A percentile compares a stretch with the other conserved stretches of the same genome.
These are phyloP conservation scores for Arctopsyche grandis DNA, from an alignment of 1,140 invertebrate species.

Conservation along the genomic window DNA sequence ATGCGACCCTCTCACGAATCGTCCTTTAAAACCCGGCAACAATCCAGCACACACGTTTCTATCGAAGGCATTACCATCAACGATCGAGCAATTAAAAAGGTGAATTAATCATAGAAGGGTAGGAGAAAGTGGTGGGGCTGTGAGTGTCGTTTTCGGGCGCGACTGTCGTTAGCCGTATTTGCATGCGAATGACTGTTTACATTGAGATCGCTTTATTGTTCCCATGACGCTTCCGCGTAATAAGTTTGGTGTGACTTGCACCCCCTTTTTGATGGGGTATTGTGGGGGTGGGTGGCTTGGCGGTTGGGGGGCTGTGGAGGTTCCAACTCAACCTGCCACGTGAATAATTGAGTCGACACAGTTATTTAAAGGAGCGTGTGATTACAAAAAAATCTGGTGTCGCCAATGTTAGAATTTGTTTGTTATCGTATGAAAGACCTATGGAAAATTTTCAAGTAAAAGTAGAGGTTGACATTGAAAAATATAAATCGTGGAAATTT, in stretches of 20 bases:
- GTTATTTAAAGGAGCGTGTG: conserved; percentile 34
- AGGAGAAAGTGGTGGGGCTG: background rate
- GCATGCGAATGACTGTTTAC: conserved; percentile 54
- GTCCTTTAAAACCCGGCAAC: background rate
- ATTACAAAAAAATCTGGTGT: conserved; percentile 6
- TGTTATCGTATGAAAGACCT: too few relatives aligned
- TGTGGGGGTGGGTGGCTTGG: conserved; percentile 22
- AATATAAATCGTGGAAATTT: too few relatives aligned
- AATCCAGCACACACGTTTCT: too few relatives aligned
- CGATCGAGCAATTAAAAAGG: conserved; percentile 33
- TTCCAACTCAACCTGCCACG: conserved; percentile 40
- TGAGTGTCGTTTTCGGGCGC: conserved; percentile 24
- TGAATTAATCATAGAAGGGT: conserved; percentile 25
- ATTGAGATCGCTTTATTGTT: conserved; percentile 53
- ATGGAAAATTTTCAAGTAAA: too few relatives aligned
- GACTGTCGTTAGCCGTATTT: conserved; percentile 51
- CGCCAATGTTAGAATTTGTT: too few relatives aligned
- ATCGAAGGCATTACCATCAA: background rate
- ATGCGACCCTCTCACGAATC: background rate
- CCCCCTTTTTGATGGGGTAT: conserved; percentile 19
- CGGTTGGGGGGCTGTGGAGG: conserved; percentile 6
- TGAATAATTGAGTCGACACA: conserved; percentile 51
- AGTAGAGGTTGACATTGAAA: too few relatives aligned
- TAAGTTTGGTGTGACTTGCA: conserved; percentile 52
- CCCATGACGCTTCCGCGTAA: conserved; percentile 49